A percentile compares a stretch with the other conserved stretches of the same genome.
Evolutionary conservation across 2,888 invertebrate genomes (phyloP).

Genomic region (Sycophila texana): DNA sequence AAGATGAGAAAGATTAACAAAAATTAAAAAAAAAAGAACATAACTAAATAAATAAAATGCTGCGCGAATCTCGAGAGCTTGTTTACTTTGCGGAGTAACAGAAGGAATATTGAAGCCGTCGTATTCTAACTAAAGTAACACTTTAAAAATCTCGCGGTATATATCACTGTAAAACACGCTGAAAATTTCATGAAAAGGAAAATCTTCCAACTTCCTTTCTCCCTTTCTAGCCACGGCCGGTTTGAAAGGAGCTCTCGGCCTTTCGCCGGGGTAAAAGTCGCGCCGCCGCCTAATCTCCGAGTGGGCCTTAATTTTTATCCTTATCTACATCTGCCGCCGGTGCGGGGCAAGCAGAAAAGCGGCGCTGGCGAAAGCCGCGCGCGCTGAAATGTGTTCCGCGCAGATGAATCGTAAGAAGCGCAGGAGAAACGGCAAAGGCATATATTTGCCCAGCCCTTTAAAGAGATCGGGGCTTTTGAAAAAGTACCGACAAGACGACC

Average conservation of each 20-base stretch:
- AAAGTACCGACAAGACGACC: conserved; percentile 52
- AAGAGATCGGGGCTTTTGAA: conserved; percentile 51
- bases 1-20: no score
- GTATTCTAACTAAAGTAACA: neutral
- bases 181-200: neutral
- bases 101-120: no score
- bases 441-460: conserved; percentile 46
- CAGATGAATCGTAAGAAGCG: conserved; percentile 43
- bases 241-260: neutral
- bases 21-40: no score
- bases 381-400: conserved; percentile 30
- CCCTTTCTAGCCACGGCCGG: neutral
- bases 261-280: neutral
- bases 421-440: conserved; percentile 25
- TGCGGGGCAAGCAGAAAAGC: no score
- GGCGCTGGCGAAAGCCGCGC: neutral
- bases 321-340: conserved; percentile 48
- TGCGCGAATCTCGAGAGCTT: no score
- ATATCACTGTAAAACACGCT: neutral
- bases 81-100: no score
- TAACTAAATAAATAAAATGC: no score
- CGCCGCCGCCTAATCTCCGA: conserved; percentile 29
- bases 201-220: neutral
- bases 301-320: conserved; percentile 50
- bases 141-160: neutral